Evolutionary conservation across 1,140 invertebrate genomes (phyloP), one percentile per base, ranked within the genome.

Genomic region (Trichonephila inaurata): DNA sequence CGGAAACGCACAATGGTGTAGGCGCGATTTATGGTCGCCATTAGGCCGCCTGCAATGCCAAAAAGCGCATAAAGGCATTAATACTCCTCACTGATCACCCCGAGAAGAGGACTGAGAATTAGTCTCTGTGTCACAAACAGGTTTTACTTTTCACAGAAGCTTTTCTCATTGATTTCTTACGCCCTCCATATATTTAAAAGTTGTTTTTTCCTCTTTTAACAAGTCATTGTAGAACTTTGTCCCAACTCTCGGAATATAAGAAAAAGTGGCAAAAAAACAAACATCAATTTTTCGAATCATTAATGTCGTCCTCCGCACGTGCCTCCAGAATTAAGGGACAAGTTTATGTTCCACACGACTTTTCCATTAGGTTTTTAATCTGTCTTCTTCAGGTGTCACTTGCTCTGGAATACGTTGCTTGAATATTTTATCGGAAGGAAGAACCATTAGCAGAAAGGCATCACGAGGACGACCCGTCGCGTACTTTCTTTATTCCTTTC

Each of bases 311-410:
- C 5, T 6, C 3, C 16, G 62, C 62, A 64, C 21, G 62, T 18
- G 62, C 12, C 18, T 16, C 0, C 14, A 19, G 62, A 64, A 64
- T 64, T 64, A 64, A 64, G 62, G 21, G 21, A 64, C 21, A 64
- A 64, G 62, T 64, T 64, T 21, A 64, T 64, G 62, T 64, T 64
- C 62, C 62, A 64, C 62, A 64, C 62, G 62, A 64, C 62, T 64
- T 64, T 64, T 64, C 62, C 62, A 64, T 64, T 64, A 64, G 62
- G 62, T 21, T 21, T 6, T 19, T 64, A 18, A 18, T 64, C 62
- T 64, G 62, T 64, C 62, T 64, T 64, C 62, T 64, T 64, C 62
- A 64, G 62, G 62, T 64, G 62, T 64, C 62, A 64, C 62, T 64
- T 64, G 33, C 51, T 64, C 21, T 64, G 62, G 62, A 64, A 64